Evolutionary conservation across 2,113 vertebrate genomes (phyloP).

Genomic region (Heliornis fulica): DNA sequence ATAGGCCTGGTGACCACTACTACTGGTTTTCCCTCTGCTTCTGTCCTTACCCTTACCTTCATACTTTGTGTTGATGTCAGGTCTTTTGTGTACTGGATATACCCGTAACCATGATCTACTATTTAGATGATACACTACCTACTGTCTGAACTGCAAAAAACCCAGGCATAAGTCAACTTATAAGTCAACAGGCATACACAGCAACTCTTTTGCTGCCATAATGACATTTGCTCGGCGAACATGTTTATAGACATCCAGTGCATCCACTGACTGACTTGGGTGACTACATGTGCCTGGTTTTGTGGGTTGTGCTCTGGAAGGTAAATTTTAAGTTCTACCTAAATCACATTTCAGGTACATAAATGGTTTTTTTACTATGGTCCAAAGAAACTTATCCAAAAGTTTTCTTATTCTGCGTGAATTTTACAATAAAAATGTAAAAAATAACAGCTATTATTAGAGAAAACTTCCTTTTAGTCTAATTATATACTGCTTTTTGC

Average conservation of each 20-base stretch:
- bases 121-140: neutral
- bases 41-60: neutral
- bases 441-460: neutral
- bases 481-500: neutral
- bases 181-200: no score
- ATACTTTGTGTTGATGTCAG: neutral
- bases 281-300: neutral
- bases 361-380: neutral
- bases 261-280: neutral
- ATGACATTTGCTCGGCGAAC: neutral
- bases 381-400: neutral
- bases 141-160: neutral
- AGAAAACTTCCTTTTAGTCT: neutral
- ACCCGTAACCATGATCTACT: neutral
- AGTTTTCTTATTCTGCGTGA: neutral
- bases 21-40: neutral
- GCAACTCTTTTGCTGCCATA: neutral
- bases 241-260: rapidly evolving
- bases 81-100: neutral
- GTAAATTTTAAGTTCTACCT: neutral
- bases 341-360: neutral
- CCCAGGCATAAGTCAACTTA: neutral
- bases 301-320: neutral
- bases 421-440: neutral
- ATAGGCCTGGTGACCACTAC: neutral